phyloP scores from a whole-genome alignment of 2,113 vertebrate genomes.

The Puffinus mauretanicus region DNA sequence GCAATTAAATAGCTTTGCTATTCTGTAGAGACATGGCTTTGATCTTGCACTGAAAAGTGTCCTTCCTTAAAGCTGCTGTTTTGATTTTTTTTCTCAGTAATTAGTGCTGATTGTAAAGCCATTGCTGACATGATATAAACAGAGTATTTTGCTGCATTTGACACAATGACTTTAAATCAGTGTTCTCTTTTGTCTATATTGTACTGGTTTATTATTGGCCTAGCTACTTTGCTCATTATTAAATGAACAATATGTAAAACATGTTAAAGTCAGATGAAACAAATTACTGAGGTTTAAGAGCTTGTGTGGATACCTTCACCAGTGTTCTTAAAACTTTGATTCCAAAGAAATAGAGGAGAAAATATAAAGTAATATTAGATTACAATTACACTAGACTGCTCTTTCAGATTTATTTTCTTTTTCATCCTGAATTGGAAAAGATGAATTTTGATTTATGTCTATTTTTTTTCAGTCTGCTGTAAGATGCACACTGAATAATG shows the following conservation, averaged over 20 bases:
- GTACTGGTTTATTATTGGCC: constrained; percentile 74
- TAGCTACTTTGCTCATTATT: constrained; percentile 73
- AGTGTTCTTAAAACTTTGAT: constrained; percentile 48
- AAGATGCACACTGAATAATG: not conserved
- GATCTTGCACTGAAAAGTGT: constrained; percentile 80
- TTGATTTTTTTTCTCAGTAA: constrained; percentile 78
- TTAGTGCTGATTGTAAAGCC: constrained; percentile 81
- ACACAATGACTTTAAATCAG: constrained; percentile 76
- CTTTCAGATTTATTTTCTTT: not conserved
- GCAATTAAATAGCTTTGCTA: constrained; percentile 82
- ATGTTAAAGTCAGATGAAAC: constrained; percentile 62
- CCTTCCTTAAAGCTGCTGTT: constrained; percentile 77
- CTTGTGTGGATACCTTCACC: constrained; percentile 36
- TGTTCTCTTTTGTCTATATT: constrained; percentile 79
- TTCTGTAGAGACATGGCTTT: constrained; percentile 79
- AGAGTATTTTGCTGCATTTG: constrained; percentile 76
- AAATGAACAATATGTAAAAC: constrained; percentile 67
- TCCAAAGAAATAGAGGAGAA: constrained; percentile 39
- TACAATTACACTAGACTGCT: not conserved
- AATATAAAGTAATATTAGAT: constrained; percentile 51
- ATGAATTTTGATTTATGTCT: constrained; percentile 6
- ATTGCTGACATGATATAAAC: constrained; percentile 75
- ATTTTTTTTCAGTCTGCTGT: not conserved
- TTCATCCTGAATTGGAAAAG: constrained; percentile 15
- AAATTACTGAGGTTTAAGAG: constrained; percentile 63